Evolutionary conservation across 2,113 vertebrate genomes (phyloP).

Genomic region (Mustela nigripes): DNA sequence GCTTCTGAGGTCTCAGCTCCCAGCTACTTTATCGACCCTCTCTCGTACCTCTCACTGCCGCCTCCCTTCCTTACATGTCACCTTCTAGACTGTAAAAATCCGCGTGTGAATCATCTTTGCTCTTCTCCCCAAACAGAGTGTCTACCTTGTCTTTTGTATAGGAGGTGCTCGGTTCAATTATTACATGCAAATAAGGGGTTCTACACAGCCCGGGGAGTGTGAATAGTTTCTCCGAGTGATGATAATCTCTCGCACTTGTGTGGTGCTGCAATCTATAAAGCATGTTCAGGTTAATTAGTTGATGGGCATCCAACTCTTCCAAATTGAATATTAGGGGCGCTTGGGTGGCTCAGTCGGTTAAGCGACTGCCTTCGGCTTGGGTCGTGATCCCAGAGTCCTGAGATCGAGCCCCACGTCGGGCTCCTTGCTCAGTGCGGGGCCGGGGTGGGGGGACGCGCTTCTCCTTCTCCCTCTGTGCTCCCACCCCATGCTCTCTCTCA

Average conservation of each 20-base stretch:
- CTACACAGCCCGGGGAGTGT: neutral
- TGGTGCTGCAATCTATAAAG: neutral
- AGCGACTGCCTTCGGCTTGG: too few species aligned
- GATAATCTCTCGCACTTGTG: neutral
- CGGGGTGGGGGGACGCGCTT: too few species aligned
- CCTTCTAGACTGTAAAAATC: neutral
- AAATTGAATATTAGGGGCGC: constrained; percentile 2
- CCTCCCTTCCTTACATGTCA: neutral
- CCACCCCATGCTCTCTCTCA: neutral
- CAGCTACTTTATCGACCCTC: neutral
- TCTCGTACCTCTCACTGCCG: neutral
- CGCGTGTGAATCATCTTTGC: neutral
- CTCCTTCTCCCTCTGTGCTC: neutral
- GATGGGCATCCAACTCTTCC: neutral
- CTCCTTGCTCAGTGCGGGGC: too few species aligned
- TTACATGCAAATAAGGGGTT: neutral
- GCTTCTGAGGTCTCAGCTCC: neutral
- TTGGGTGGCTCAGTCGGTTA: neutral
- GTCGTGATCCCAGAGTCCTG: neutral
- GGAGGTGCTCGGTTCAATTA: neutral
- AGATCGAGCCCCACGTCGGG: neutral
- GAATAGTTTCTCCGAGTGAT: neutral
- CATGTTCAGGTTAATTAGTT: constrained; percentile 44
- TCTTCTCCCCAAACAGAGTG: neutral
- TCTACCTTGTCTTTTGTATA: neutral